These are phyloP conservation scores for Callithrix jacchus DNA, from an alignment of 2,113 vertebrate species.

Conservation along the genomic window DNA sequence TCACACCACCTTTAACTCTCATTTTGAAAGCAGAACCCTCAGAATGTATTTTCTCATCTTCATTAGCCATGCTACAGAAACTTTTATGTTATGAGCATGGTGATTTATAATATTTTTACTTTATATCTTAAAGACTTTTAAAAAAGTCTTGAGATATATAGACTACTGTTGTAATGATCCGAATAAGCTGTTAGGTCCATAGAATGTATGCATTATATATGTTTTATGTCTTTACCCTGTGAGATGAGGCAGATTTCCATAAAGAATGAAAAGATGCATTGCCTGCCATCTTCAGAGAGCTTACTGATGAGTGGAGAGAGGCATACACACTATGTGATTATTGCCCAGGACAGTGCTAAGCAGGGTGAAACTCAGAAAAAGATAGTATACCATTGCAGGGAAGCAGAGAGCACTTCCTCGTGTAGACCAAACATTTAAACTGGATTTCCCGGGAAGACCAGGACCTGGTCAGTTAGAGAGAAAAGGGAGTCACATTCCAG, in stretches of 20 bases:
- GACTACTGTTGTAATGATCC: neutral
- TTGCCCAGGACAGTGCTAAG: neutral
- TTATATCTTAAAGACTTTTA: neutral
- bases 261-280: neutral
- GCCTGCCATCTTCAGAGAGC: neutral
- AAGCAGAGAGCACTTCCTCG: neutral
- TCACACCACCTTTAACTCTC: neutral
- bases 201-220: neutral
- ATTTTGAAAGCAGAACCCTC: neutral
- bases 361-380: neutral
- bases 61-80: neutral
- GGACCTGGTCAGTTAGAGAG: neutral
- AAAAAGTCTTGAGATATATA: neutral
- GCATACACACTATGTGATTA: fast-evolving
- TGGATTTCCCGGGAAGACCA: neutral
- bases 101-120: neutral
- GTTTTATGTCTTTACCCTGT: too few relatives aligned
- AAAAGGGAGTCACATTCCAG: neutral
- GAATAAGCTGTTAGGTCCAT: neutral
- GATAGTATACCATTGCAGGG: neutral
- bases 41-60: neutral
- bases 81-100: neutral
- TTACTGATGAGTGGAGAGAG: neutral
- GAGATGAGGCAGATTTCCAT: neutral
- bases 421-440: neutral